Base-by-base conservation (phyloP, 1,140 invertebrate genomes). In the Mya arenaria region DNA sequence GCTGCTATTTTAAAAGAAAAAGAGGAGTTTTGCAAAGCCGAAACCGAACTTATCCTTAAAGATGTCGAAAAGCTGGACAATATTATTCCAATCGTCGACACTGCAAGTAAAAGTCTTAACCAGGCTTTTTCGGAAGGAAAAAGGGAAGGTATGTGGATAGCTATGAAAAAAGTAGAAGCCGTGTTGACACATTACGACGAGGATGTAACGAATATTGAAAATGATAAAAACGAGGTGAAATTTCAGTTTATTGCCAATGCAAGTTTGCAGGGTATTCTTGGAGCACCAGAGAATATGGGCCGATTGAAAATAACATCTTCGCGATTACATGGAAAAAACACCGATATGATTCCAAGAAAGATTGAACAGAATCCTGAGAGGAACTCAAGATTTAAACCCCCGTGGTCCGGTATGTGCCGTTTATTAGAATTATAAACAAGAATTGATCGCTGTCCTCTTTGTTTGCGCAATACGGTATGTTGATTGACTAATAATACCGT, bases 241-340 rank as follows among this genome's bases (percentile, higher is more conserved):
- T 79, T 79, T 68, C 62, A 79, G 36, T 79, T 79, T 55, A 48
- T 79, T 25, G 44, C 75, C 13, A 79, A 55, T 32, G n/a, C n/a
- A 36, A 62, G 55, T 79, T 28, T 79, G 17, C 8, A 34, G 10
- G 63, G 34, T 37, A 63, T 79, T 15, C 36, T 79, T 6, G 58
- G 68, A 23, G 48, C 19, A n/a, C 48, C 75, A 0, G 75, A 79
- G n/a, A 79, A 79, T 56, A 36, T 79, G 13, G 75, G 75, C 1
- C 66, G 34, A 39, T 37, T 79, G 62, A 79, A 79, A 52, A 28
- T 79, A 10, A 58, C 63, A 23, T 56, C 44, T 1, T 79, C 75
- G 1, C 34, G 75, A 23, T 23, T 56, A 0, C 48, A 68, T 56
- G 75, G 75, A 19, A 65, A 68, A 39, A 32, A 56, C 52, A 52